Evolutionary conservation across 2,797 vertebrate species (phyloP), one percentile per base, ranked within the genome.

Genomic region (Microctenopoma steveboyesi): DNA sequence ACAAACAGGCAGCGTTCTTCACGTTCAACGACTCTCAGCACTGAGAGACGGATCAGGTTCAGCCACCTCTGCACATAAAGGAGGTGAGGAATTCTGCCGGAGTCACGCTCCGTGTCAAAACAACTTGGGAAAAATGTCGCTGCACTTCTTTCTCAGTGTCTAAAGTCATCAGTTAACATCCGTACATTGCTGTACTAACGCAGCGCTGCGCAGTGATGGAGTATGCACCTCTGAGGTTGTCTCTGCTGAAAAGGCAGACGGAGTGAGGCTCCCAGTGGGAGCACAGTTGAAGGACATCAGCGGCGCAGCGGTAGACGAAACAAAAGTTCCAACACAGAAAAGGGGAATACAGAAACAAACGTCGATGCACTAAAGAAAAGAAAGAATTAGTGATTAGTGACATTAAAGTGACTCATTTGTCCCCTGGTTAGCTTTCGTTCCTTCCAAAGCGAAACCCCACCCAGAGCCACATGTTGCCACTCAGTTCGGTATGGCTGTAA

Each of bases 91-190:
- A 86, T 83, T 85, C 73, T 60, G 60, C 75, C 69, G 4, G 45
- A 87, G 79, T 90, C 84, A 88, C 81, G 82, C 86, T 88, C 63
- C 7, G n/a, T 62, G 78, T 83, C 74, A 67, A 70, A 86, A 84
- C 74, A 78, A 74, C 74, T 90, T 14, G 59, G 71, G 76, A 64
- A 52, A 89, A 86, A 80, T 73, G 52, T 72, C 63, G 7, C 51
- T 22, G 63, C 46, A 43, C 64, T 57, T 48, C 64, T 64, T 59
- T 62, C 74, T 56, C 60, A n/a, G 43, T 35, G 69, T 84, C 81
- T 76, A 56, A 69, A 78, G 61, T 66, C 35, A 50, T 86, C 69
- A 57, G 49, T 62, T 68, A 63, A 79, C 82, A 82, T 78, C 79
- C 81, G 78, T 55, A 62, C 25, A 53, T 78, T 64, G 69, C 54